Base-by-base conservation (phyloP, 2,888 invertebrate species). In the Xiphydria camelus region DNA sequence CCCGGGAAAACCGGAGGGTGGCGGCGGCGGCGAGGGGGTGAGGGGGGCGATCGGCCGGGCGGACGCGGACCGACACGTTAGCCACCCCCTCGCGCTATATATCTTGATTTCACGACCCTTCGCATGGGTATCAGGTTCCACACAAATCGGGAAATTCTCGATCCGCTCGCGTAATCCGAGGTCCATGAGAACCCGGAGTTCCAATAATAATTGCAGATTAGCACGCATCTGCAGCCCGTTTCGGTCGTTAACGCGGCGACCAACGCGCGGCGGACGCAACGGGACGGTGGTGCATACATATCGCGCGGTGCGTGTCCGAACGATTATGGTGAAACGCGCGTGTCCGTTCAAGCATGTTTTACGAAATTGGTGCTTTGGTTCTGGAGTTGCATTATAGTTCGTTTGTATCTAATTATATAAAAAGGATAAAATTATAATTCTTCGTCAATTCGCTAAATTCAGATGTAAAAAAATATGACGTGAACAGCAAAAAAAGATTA, bases 61-160 rank as follows among this genome's bases (percentile, higher is more conserved):
- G 33, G 23, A 34, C 22, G 18, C 12, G 23, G 19, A 18, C 37
- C 18, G 33, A 41, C 38, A 36, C 45, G 22, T 46, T 40, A 34
- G 40, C 40, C 48, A 48, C 56, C 54, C 50, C 46, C 45, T 38
- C 31, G 57, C 52, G 53, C 64, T 62, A 73, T 74, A 71, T 71
- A 74, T 74, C 74, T 75, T 71, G 72, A 73, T 75, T 74, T 66
- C 62, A 68, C 64, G 72, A 72, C 72, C 73, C 74, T 70, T 66
- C 70, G 66, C 71, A 70, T 63, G 68, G 63, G 65, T 75, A 73
- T 74, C 74, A 62, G 66, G 71, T 73, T 74, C 62, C 73, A 65
- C 70, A 64, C 61, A 72, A 75, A 75, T 73, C 73, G 73, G 74
- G 72, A 75, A 75, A 74, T 60, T 46, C 38, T 47, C 51, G 52